phyloP scores from a whole-genome alignment of 2,888 invertebrate species.

The Andrena flavipes region DNA sequence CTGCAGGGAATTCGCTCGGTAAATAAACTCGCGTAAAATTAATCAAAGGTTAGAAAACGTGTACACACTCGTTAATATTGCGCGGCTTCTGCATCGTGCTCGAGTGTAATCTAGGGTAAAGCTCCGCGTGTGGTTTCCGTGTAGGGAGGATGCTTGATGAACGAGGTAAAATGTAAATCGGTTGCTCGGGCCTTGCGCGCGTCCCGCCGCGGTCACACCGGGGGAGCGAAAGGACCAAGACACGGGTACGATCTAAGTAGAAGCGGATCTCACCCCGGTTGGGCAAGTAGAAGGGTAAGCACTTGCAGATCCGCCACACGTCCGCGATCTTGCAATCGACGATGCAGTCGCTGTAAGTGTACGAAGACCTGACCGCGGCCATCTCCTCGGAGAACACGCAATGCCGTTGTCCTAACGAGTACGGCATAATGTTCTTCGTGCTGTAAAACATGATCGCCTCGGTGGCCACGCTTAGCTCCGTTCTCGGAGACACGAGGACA shows the following conservation, averaged over 20 bases:
- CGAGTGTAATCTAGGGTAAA: slow-evolving; percentile 2
- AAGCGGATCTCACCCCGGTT: slow-evolving; percentile 64
- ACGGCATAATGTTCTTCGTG: slow-evolving; percentile 73
- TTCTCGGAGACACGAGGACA: slow-evolving; percentile 83
- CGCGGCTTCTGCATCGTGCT: neutral
- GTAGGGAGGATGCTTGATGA: neutral
- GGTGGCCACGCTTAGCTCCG: slow-evolving; percentile 84
- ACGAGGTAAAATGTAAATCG: too few species aligned
- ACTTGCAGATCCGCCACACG: slow-evolving; percentile 86
- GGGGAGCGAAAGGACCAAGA: too few species aligned
- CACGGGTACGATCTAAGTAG: neutral
- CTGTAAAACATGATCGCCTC: slow-evolving; percentile 81
- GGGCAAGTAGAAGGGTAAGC: slow-evolving; percentile 87
- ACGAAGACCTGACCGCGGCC: slow-evolving; percentile 77
- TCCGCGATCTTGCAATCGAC: slow-evolving; percentile 87
- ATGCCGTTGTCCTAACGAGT: slow-evolving; percentile 84
- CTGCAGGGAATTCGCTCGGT: slow-evolving; percentile 15
- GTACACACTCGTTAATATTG: slow-evolving; percentile 26
- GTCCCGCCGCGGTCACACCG: too few species aligned
- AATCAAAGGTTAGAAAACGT: slow-evolving; percentile 22
- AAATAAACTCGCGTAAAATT: slow-evolving; percentile 25
- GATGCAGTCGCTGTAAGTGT: slow-evolving; percentile 88
- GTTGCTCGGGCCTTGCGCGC: too few species aligned
- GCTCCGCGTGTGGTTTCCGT: neutral
- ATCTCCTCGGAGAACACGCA: slow-evolving; percentile 87